Base-by-base conservation (phyloP, 2,797 vertebrate genomes). In the Siniperca scherzeri region DNA sequence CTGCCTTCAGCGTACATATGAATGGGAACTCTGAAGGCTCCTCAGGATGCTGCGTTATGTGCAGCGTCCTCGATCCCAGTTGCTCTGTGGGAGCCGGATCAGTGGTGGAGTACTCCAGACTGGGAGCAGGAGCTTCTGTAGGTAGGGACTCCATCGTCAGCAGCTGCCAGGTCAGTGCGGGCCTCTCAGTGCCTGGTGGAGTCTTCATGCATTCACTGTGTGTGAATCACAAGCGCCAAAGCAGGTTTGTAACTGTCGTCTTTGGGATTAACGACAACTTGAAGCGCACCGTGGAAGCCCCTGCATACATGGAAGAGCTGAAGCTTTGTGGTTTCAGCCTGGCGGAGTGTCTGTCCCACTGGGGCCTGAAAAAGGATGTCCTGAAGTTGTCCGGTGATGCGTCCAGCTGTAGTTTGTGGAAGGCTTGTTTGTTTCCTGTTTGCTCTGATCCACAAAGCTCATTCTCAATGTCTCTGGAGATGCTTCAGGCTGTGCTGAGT, bases 161-260 rank as follows among this genome's bases (percentile, higher is more conserved):
- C 72, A 91, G 96, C 30, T 96, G 94, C 57, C 85, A 48, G 89
- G 80, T 99, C 38, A 44, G 80, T 27, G 52, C 88, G 10, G 89
- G 82, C 22, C 91, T 91, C 27, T 91, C 88, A 0, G 81, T 99
- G n/a, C 97, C 97, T 0, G 86, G 94, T 1, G 17, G 81, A 74
- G 96, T 95, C 89, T 97, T 99, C 77, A 87, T 98, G 89, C 97
- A 97, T 79, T 96, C 98, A 0, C 80, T 99, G 4, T 96, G 96
- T 56, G 77, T 99, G 74, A 95, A 53, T 74, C 80, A 92, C 7
- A 77, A 89, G 2, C 70, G 59, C 19, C 77, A 27, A 19, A 73
- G 86, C 1, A n/a, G 87, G 7, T 98, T 97, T 76, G 95, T 95
- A 2, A 98, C 97, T 0, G 91, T 97, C 62, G 86, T 86, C 40